A percentile compares a stretch with the other conserved stretches of the same genome.
phyloP scores from a whole-genome alignment of 1,140 invertebrate species.

The Aphaenogaster floridana region DNA sequence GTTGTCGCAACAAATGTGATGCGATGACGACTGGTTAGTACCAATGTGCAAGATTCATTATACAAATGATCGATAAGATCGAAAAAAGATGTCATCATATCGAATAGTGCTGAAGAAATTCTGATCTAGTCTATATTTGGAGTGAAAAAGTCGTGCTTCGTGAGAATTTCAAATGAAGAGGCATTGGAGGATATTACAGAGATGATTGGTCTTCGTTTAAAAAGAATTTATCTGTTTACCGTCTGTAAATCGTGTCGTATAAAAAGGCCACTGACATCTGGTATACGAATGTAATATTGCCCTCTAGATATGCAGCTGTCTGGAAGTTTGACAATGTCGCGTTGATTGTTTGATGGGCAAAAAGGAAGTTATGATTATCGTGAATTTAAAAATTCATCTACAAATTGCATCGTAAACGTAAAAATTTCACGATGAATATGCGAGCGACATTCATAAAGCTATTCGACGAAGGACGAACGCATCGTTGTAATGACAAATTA shows the following conservation, averaged over 20 bases:
- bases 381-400: slow-evolving; percentile 10
- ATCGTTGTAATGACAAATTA: slow-evolving; percentile 3
- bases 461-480: not conserved
- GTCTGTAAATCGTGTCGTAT: not conserved
- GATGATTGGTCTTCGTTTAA: not conserved
- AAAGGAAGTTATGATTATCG: not conserved
- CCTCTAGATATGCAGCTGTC: not conserved
- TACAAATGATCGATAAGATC: not conserved
- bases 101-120: not conserved
- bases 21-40: not conserved
- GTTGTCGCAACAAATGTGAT: not conserved
- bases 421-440: slow-evolving; percentile 12
- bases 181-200: not conserved
- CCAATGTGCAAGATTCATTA: not conserved
- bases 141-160: not conserved
- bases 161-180: not conserved
- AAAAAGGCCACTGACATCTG: not conserved
- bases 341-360: not conserved
- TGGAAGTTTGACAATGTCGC: not conserved
- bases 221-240: not conserved
- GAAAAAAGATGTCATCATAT: not conserved
- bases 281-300: not conserved
- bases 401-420: not conserved
- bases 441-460: not conserved
- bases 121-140: not conserved